phyloP scores from a whole-genome alignment of 2,113 vertebrate species.

The Pituophis catenifer region DNA sequence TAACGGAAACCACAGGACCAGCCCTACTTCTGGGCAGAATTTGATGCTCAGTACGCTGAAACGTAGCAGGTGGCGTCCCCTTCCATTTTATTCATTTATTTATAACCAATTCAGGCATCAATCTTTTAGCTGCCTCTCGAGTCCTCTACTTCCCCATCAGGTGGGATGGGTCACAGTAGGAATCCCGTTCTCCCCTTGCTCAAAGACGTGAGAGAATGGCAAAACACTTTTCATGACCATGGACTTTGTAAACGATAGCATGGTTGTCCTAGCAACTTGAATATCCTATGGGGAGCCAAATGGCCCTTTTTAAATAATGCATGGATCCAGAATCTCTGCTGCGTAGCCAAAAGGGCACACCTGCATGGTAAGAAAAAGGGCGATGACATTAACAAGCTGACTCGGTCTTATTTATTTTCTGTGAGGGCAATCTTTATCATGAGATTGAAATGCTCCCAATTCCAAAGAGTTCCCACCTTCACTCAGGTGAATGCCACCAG shows the following conservation, averaged over 20 bases:
- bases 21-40: background rate
- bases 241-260: slow-evolving; percentile 24
- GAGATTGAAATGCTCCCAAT: background rate
- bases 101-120: background rate
- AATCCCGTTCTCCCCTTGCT: slow-evolving; percentile 22
- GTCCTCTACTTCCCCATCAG: background rate
- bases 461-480: background rate
- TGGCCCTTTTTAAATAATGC: slow-evolving; percentile 20
- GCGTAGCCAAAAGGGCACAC: slow-evolving; percentile 25
- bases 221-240: slow-evolving; percentile 42
- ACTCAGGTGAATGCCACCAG: background rate
- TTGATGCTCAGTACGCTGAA: background rate
- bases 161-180: background rate
- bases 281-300: slow-evolving; percentile 38
- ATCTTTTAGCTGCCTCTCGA: background rate
- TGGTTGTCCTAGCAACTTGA: slow-evolving; percentile 64
- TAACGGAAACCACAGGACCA: too few species aligned
- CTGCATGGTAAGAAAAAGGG: background rate
- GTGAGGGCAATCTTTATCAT: background rate
- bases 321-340: slow-evolving; percentile 18
- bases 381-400: slow-evolving; percentile 7
- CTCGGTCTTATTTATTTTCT: background rate
- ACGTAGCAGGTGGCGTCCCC: background rate
- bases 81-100: background rate
- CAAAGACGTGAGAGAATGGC: slow-evolving; percentile 50